Conservation (phyloP, 2,113 vertebrate genomes). For the Scartelaos histophorus region DNA sequence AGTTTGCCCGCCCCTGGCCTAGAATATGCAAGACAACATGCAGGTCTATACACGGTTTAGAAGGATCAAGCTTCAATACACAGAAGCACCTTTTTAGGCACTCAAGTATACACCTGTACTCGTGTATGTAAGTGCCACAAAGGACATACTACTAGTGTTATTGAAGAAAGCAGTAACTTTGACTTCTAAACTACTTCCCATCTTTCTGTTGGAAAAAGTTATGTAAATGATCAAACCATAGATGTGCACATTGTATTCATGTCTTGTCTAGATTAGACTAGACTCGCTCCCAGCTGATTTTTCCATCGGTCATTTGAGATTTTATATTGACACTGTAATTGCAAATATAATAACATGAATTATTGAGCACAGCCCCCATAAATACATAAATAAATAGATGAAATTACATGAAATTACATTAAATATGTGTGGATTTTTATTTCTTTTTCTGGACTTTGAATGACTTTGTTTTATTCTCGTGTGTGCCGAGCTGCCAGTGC, state of each 20-base stretch:
- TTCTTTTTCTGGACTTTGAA: not conserved
- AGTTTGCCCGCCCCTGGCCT: too few species aligned
- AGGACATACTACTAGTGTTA: not conserved
- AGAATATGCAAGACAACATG: not conserved
- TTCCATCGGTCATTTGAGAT: too few species aligned
- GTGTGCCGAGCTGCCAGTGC: not conserved
- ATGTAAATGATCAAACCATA: too few species aligned
- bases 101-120: not conserved
- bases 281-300: too few species aligned
- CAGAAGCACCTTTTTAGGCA: not conserved
- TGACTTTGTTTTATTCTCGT: not conserved
- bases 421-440: not conserved
- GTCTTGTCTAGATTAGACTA: too few species aligned
- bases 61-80: not conserved
- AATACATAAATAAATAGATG: too few species aligned
- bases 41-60: not conserved
- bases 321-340: too few species aligned
- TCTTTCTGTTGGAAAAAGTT: not conserved
- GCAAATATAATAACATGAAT: too few species aligned
- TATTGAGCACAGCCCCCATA: too few species aligned
- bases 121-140: not conserved
- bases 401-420: too few species aligned
- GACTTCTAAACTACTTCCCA: too few species aligned
- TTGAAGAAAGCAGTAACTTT: not conserved
- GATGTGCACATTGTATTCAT: too few species aligned